These are phyloP conservation scores for Paramacrobiotus metropolitanus DNA, from an alignment of 1,140 invertebrate species.

Conservation along the genomic window DNA sequence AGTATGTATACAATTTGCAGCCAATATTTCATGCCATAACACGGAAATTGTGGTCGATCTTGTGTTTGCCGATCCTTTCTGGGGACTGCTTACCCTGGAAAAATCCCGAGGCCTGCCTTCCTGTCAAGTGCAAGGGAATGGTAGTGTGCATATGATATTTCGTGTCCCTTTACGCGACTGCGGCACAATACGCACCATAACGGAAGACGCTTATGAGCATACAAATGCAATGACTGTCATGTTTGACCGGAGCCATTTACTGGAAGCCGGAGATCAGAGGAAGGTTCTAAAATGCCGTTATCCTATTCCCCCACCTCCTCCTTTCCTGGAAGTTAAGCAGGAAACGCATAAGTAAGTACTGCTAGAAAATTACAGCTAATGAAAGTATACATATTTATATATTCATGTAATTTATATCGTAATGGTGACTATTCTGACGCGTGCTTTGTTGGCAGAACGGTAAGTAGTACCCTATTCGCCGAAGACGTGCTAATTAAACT, in stretches of 20 bases:
- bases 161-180: background rate
- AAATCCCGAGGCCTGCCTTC: background rate
- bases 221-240: background rate
- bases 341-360: background rate
- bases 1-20: too few species aligned
- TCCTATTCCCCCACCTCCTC: background rate
- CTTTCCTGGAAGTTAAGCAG: background rate
- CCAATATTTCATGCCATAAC: background rate
- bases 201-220: background rate
- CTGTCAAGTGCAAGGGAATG: background rate
- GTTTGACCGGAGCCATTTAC: background rate
- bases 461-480: too few species aligned
- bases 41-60: conserved; percentile 1
- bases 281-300: background rate
- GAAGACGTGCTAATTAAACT: too few species aligned
- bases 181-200: background rate
- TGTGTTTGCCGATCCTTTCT: background rate
- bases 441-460: too few species aligned
- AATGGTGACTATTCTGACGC: too few species aligned
- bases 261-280: background rate
- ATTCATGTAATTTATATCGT: too few species aligned
- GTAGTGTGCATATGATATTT: background rate
- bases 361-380: background rate
- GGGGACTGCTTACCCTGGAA: background rate
- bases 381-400: too few species aligned